Evolutionary conservation across 2,113 vertebrate species (phyloP), one percentile per base, ranked within the genome.

Genomic region (Falcunculus frontatus): DNA sequence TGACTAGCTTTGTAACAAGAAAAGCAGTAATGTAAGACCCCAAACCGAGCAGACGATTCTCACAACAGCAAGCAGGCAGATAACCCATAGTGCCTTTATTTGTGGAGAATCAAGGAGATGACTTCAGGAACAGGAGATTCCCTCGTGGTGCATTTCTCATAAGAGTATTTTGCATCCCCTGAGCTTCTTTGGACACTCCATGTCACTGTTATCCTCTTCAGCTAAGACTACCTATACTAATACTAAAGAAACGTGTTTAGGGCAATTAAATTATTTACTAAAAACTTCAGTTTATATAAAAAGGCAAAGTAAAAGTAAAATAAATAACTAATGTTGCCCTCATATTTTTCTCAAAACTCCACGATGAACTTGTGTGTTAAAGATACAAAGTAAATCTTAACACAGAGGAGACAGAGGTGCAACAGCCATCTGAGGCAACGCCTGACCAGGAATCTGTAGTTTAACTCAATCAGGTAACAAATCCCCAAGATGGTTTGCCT

Each of bases 81-180:
- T 15, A 74, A 55, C 5, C n/a, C 29, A 77, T 16, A 47, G 57
- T 11, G 49, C 25, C 46, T 50, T 35, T 50, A 50, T 21, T 4
- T 39, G 30, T 16, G 10, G 11, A 86, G 6, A 77, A 39, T 16
- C 42, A 44, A 70, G 23, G 20, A 81, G 32, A 50, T 18, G 4
- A 69, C 16, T 84, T 57, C 32, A 62, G 4, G 7, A 41, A 6
- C 35, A 62, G 50, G 18, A 78, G 39, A 59, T 6, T 62, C 39
- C 52, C 56, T 59, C 1, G 0, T 4, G 2, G 39, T n/a, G 13
- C n/a, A 3, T 32, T 65, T 67, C 50, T 84, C 10, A 0, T 14
- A 67, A 49, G 23, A 30, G 11, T 47, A 73, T 25, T 82, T 27
- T 44, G 7, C 63, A 79, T 37, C 17, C 5, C 37, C 49, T 53